Percentiles rank a stretch among this genome's conserved stretches.
Evolutionary conservation across 2,888 invertebrate species (phyloP).

Genomic region (Sinodicranocentrus sp.): DNA sequence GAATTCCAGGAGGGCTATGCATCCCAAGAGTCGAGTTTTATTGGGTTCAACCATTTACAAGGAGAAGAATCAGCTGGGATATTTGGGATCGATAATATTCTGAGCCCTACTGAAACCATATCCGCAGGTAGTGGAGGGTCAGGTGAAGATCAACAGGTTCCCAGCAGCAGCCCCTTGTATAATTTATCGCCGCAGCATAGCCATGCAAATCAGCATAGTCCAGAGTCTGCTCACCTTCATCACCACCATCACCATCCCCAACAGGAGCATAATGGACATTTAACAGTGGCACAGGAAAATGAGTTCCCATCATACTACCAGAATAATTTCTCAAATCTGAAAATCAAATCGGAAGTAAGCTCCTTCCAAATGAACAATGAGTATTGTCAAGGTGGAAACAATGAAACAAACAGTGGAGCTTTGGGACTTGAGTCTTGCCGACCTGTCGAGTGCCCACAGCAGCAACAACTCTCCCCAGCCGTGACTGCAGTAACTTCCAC

Average conservation of each 20-base stretch:
- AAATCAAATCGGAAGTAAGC: conserved; percentile 74
- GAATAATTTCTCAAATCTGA: conserved; percentile 62
- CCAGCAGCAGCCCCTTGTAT: conserved; percentile 71
- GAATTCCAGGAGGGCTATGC: conserved; percentile 66
- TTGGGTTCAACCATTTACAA: conserved; percentile 67
- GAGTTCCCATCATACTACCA: conserved; percentile 67
- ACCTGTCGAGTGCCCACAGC: conserved; percentile 40
- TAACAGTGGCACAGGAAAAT: conserved; percentile 44
- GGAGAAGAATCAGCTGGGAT: conserved; percentile 65
- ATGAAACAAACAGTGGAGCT: conserved; percentile 42
- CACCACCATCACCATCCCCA: conserved; percentile 45
- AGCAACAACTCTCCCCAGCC: conserved; percentile 42
- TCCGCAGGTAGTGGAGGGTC: conserved; percentile 62
- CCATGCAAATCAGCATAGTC: conserved; percentile 53
- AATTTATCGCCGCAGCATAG: conserved; percentile 69
- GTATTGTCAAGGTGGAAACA: conserved; percentile 62
- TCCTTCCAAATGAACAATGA: conserved; percentile 72
- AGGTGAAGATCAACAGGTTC: conserved; percentile 73
- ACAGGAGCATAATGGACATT: conserved; percentile 56
- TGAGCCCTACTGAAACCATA: conserved; percentile 67
- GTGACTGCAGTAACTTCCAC: conserved; percentile 12
- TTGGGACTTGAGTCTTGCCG: conserved; percentile 46
- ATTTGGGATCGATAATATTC: conserved; percentile 72
- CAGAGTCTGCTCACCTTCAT: conserved; percentile 51
- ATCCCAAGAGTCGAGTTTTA: conserved; percentile 57